A percentile compares a stretch with the other conserved stretches of the same genome.
These are phyloP conservation scores for Lycaon pictus DNA, from an alignment of 2,113 vertebrate genomes.

Conservation along the genomic window DNA sequence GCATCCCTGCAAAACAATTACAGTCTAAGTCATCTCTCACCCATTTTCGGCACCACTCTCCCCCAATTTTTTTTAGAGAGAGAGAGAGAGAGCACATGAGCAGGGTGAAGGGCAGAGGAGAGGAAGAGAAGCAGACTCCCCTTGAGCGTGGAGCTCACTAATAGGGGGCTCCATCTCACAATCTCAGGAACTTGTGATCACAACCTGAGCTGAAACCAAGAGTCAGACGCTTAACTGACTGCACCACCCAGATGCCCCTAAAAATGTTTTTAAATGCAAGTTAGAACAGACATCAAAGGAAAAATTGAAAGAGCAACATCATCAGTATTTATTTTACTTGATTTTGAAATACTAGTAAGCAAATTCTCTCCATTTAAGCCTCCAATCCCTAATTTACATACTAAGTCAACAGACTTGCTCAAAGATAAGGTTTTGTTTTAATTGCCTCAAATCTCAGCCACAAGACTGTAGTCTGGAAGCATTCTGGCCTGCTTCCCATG, in stretches of 20 bases:
- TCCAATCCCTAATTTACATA: neutral
- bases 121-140: neutral
- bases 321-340: constrained; percentile 4
- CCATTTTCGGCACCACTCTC: neutral
- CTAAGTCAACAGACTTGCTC: neutral
- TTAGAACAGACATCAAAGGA: constrained; percentile 50
- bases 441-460: neutral
- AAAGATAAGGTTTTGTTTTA: constrained; percentile 50
- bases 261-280: constrained; percentile 44
- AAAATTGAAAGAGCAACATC: neutral
- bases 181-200: neutral
- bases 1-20: neutral
- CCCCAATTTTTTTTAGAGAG: neutral
- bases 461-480: neutral
- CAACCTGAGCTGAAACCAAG: neutral
- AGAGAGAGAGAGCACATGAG: neutral
- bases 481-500: neutral
- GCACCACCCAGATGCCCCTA: neutral
- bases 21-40: neutral
- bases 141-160: neutral
- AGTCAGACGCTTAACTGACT: neutral
- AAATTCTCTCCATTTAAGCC: neutral
- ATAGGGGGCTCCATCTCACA: neutral
- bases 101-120: neutral
- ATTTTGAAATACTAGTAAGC: constrained; percentile 56